Evolutionary conservation across 2,113 vertebrate species (phyloP).

Genomic region (Panthera uncia): DNA sequence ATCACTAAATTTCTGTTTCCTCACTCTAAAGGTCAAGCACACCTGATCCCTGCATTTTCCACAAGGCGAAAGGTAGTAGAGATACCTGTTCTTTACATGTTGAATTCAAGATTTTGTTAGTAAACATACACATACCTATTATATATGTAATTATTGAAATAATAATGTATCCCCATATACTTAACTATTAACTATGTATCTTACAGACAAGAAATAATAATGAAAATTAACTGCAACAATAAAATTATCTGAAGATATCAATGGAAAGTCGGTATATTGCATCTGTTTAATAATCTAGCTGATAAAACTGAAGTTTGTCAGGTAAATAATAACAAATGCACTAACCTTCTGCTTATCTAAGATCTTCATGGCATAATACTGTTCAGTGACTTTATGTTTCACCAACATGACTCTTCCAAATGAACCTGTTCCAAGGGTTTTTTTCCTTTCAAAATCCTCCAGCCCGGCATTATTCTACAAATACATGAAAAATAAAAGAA

Average conservation of each 20-base stretch:
- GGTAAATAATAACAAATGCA: constrained; percentile 43
- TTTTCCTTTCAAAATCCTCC: constrained; percentile 98
- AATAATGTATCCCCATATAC: background rate
- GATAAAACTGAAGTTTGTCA: constrained; percentile 3
- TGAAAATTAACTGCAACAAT: constrained; percentile 20
- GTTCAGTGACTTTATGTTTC: constrained; percentile 97
- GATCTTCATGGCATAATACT: constrained; percentile 99
- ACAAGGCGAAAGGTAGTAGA: background rate
- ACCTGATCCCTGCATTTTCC: background rate
- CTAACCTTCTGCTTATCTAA: constrained; percentile 99
- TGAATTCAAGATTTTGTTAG: constrained; percentile 41
- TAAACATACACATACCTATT: background rate
- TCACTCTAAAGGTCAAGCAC: background rate
- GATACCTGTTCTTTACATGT: background rate
- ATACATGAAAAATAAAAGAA: constrained; percentile 51
- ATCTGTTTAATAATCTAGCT: background rate
- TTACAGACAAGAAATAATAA: constrained; percentile 42
- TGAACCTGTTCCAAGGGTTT: constrained; percentile 98
- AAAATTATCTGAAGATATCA: background rate
- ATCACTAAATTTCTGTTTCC: background rate
- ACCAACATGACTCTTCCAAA: constrained; percentile 99
- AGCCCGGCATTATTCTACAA: constrained; percentile 94
- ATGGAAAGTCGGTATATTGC: background rate
- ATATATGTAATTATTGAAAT: constrained; percentile 23
- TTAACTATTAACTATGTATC: background rate